Conservation (phyloP, 2,797 vertebrate genomes). For the Crocidura indochinensis region DNA sequence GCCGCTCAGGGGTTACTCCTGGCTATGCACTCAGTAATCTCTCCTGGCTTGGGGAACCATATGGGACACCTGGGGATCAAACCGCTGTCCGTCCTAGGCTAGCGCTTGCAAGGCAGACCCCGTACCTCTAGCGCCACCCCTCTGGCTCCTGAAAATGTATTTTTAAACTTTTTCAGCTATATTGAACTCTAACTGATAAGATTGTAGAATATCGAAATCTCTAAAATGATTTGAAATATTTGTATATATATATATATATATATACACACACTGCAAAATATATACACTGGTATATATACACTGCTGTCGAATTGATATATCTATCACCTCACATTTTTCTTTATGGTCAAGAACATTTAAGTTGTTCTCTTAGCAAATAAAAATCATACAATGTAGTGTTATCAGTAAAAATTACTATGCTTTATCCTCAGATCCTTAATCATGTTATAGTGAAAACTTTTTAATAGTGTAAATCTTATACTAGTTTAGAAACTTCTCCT, state of each 20-base stretch:
- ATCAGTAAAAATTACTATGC: not conserved
- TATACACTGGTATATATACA: no score
- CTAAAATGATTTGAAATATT: not conserved
- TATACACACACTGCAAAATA: not conserved
- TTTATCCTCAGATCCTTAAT: not conserved
- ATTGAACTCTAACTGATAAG: not conserved
- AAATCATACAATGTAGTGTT: not conserved
- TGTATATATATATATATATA: not conserved
- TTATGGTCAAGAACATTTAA: not conserved
- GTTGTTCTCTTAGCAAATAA: not conserved
- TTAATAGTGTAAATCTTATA: no score
- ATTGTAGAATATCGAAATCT: not conserved
- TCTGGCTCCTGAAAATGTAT: not conserved
- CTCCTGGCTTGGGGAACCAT: no score
- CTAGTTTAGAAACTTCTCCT: no score
- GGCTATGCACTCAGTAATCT: no score
- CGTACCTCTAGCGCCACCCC: no score
- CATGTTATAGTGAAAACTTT: not conserved
- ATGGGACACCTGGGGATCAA: no score
- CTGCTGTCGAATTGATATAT: no score
- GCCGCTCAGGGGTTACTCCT: no score
- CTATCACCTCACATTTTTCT: not conserved
- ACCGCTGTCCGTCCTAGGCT: no score
- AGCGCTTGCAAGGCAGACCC: no score
- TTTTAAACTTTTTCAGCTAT: constrained; percentile 57